These are phyloP conservation scores for Xenus cinereus DNA, from an alignment of 2,113 vertebrate genomes.

Conservation along the genomic window DNA sequence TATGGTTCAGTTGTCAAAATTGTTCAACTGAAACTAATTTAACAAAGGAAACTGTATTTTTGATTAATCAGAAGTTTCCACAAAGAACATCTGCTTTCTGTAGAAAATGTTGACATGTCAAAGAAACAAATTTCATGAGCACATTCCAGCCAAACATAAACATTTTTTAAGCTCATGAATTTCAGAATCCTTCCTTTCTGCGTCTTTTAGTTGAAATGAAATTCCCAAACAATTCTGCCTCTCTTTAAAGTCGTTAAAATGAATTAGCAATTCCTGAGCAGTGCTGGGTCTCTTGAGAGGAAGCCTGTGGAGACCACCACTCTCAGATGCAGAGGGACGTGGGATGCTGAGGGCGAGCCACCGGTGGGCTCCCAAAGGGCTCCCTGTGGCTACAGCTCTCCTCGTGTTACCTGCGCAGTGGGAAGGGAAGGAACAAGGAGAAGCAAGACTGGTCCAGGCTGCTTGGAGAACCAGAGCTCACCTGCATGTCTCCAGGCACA, in stretches of 20 bases:
- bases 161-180: not conserved
- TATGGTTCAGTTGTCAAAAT: constrained; percentile 9
- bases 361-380: not conserved
- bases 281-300: not conserved
- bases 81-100: constrained; percentile 52
- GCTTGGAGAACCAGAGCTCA: not conserved
- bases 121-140: not conserved
- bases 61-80: constrained; percentile 50
- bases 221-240: not conserved
- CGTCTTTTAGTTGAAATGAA: not conserved
- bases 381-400: not conserved
- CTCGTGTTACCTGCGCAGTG: accelerated
- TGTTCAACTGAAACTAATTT: constrained; percentile 12
- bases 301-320: not conserved
- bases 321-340: accelerated
- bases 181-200: not conserved
- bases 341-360: too few relatives aligned
- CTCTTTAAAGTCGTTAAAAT: not conserved
- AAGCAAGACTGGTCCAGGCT: not conserved
- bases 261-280: not conserved
- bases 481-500: not conserved
- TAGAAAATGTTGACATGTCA: constrained; percentile 23
- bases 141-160: not conserved
- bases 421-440: not conserved
- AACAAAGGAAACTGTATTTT: constrained; percentile 26